Percentiles rank a stretch among this genome's conserved stretches.
These are phyloP conservation scores for Tinamus guttatus DNA, from an alignment of 2,113 vertebrate species.

Conservation along the genomic window DNA sequence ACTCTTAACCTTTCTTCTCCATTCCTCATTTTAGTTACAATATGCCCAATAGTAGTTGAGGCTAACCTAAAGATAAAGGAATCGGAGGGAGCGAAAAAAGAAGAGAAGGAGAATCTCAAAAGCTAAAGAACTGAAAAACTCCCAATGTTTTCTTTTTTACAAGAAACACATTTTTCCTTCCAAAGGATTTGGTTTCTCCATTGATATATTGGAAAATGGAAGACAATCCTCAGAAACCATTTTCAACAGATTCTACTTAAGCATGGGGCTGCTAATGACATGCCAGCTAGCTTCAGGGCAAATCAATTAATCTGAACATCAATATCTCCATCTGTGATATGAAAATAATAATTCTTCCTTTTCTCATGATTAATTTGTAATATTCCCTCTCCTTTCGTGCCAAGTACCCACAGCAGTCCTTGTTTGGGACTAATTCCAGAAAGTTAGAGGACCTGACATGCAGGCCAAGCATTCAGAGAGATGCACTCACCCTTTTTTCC, in stretches of 20 bases:
- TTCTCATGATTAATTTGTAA: slow-evolving; percentile 33
- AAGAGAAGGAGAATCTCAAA: not conserved
- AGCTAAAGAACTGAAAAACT: not conserved
- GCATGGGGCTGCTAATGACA: slow-evolving; percentile 49
- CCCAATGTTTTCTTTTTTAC: not conserved
- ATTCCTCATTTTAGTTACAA: not conserved
- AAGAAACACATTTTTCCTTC: not conserved
- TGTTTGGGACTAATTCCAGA: not conserved
- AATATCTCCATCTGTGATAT: slow-evolving; percentile 65
- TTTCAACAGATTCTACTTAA: slow-evolving; percentile 21
- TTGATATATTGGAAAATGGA: slow-evolving; percentile 28
- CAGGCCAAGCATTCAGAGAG: not conserved
- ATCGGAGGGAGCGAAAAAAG: not conserved
- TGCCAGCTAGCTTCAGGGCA: slow-evolving; percentile 51
- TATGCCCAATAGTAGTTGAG: not conserved
- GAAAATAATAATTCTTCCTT: slow-evolving; percentile 50
- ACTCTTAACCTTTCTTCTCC: not conserved
- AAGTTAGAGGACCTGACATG: not conserved
- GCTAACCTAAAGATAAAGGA: not conserved
- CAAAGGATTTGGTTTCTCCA: not conserved
- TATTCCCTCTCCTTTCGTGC: slow-evolving; percentile 22
- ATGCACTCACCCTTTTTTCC: not conserved
- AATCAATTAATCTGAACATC: slow-evolving; percentile 69
- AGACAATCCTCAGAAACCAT: not conserved
- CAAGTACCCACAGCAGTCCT: not conserved